Evolutionary conservation across 2,888 invertebrate species (phyloP), one percentile per base, ranked within the genome.

Genomic region (Zaprionus obscuricornis): DNA sequence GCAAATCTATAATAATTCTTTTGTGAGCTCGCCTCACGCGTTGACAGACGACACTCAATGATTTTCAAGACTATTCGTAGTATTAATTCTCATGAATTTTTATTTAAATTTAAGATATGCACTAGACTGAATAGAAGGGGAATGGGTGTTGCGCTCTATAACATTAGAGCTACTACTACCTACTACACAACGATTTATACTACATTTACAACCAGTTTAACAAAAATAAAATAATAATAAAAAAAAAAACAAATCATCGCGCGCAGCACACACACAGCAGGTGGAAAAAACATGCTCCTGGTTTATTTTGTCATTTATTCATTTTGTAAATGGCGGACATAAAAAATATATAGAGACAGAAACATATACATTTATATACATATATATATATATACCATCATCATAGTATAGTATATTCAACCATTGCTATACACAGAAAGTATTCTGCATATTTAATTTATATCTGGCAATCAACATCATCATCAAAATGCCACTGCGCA

Each of bases 391-490:
- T 40, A 24, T n/a, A n/a, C n/a, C n/a, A n/a, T n/a, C n/a, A n/a
- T n/a, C n/a, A n/a, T n/a, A n/a, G 8, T 45, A 39, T 39, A 39
- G n/a, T 22, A n/a, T 27, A 31, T 39, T 5, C 27, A 46, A 27
- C 54, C 50, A 60, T 50, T 56, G 57, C 39, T 55, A 49, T 69
- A 55, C 39, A n/a, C n/a, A n/a, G n/a, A n/a, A n/a, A 56, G 56
- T 65, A 70, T 69, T 79, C 59, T 66, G 79, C 83, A 85, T 79
- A 82, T 78, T 69, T 83, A 85, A 81, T 81, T 81, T 83, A 73
- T 85, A 81, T 75, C 70, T 79, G 70, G 70, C 81, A 75, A 81
- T 85, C 79, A 81, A 64, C 70, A 73, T 75, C 83, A 75, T 66
- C 79, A 66, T 76, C 62, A 64, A 68, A 69, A 79, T 74, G 75